Base-by-base conservation (phyloP, 2,888 invertebrate species). In the Nomada lathburiana region DNA sequence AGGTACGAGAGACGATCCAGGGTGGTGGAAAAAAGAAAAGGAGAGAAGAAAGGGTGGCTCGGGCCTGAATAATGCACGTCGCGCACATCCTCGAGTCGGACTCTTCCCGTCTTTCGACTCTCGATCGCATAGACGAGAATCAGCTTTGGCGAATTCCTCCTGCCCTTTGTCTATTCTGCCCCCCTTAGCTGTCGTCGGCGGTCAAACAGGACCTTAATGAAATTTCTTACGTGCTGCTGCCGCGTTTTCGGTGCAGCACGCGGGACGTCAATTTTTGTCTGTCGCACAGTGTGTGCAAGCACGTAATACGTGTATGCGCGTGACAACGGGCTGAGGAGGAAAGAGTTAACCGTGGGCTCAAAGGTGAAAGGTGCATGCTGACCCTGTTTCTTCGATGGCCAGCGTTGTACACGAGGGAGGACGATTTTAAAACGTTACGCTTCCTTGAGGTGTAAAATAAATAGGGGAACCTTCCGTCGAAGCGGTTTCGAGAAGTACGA, bases 11-110 rank as follows among this genome's bases (percentile, higher is more conserved):
- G 36, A 42, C 60, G 60, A 60, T 60, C 60, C n/a, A 11, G 42
- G 55, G 26, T n/a, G 29, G 50, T 42, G 47, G 65, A 44, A 42
- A 36, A 50, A 57, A 53, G 23, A 23, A 16, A 20, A 36, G 2
- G 13, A 47, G 57, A 42, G 50, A 23, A 53, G 9, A 50, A 50
- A 23, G 29, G 57, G 42, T 36, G 52, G 29, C 20, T 29, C 23
- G 18, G 57, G 9, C 44, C 72, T 87, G 87, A 87, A 87, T 87
- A 87, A 87, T 87, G 83, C 85, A 87, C 52, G 52, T 47, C 85
- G 80, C 83, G 82, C 73, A 79, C 57, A 72, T 84, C 60, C 82
- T 77, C 55, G n/a, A 64, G 70, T 60, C 57, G 68, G 67, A 76
- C 76, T 71, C 50, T 18, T 67, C 52, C 57, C 70, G 75, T 80